Base-by-base conservation (phyloP, 2,888 invertebrate species). In the Elaeidobius kamerunicus region DNA sequence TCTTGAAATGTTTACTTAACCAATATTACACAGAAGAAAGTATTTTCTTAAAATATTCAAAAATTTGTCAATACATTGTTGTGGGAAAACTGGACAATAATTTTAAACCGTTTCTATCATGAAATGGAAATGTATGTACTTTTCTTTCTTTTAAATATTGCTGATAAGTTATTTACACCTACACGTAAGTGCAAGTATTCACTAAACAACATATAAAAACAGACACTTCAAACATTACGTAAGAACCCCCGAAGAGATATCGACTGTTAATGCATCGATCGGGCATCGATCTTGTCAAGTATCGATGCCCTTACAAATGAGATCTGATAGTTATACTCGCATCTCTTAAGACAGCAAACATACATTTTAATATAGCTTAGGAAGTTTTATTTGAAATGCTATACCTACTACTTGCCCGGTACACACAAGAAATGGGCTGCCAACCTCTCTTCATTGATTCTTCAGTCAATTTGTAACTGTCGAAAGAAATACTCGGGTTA, bases 241-340 rank as follows among this genome's bases (percentile, higher is more conserved):
- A 18, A 43, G 36, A 30, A 42, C 42, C 49, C 48, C 49, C 42
- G 34, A 14, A 42, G 49, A 19, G 27, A 17, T 36, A 50, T 30
- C 18, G 9, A 43, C 42, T 50, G 18, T 36, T 34, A 48, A 50
- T 50, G 43, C 32, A 20, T 12, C 14, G 41, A 46, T 36, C 23
- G 23, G 35, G 52, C 45, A 60, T 60, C 50, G 45, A 44, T 51
- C 61, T 57, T 58, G 61, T 62, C 61, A 61, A 57, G 56, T 59
- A 63, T 59, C 61, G 59, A 61, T 63, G 58, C 56, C 61, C 56
- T 62, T 62, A 64, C 61, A 63, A 65, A 63, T 63, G 61, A 58
- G 56, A 53, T 53, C 52, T 55, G 61, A 62, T 60, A 59, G 60
- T 62, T 58, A 57, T 60, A 54, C 57, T 56, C 55, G 52, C 50